Conservation (phyloP, 1,140 invertebrate genomes). For the Pseudomyrmex concolor region DNA sequence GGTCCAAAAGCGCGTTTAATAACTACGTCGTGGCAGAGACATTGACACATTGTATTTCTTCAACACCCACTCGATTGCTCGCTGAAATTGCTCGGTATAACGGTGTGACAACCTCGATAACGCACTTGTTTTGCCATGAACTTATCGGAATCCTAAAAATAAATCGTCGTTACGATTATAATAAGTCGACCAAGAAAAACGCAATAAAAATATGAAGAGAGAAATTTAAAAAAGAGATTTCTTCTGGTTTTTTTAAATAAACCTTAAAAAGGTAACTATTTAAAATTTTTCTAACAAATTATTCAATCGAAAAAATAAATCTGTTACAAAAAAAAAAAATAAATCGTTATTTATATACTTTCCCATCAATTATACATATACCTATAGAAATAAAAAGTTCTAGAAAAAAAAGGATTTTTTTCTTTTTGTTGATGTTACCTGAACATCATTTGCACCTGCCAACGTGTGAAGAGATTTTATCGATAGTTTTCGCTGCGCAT, state of each 20-base stretch:
- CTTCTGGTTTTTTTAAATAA: no score
- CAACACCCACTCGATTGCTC: constrained; percentile 74
- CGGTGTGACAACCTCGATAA: constrained; percentile 74
- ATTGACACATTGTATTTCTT: constrained; percentile 28
- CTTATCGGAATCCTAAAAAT: constrained; percentile 55
- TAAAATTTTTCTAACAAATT: background rate
- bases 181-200: no score
- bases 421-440: constrained; percentile 2
- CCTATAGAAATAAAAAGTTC: background rate
- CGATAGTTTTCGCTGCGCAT: constrained; percentile 70
- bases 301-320: no score
- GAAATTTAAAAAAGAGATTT: no score
- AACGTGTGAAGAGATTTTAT: constrained; percentile 70
- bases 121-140: constrained; percentile 43
- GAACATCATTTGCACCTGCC: constrained; percentile 50
- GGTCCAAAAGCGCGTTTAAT: background rate
- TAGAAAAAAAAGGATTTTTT: background rate
- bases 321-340: no score
- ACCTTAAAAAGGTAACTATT: background rate
- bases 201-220: no score
- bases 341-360: no score
- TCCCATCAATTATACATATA: background rate
- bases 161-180: background rate
- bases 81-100: constrained; percentile 74
- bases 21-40: background rate